Conservation (phyloP, 2,113 vertebrate species). For the Bufo gargarizans region DNA sequence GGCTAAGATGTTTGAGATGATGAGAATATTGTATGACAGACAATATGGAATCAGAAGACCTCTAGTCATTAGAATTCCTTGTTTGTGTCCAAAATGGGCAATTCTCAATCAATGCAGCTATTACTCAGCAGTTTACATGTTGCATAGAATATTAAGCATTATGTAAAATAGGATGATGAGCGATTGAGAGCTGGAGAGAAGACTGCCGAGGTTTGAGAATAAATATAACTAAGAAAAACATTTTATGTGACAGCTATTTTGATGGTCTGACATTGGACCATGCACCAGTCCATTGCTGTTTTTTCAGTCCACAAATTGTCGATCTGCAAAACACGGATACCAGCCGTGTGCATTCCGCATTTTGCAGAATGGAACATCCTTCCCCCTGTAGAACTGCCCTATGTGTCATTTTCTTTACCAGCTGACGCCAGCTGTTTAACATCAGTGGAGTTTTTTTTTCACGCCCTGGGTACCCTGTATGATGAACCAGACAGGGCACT, state of each 20-base stretch:
- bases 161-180: constrained; percentile 2
- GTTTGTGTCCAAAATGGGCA: neutral
- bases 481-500: too few species aligned
- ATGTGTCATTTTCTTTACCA: too few species aligned
- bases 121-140: constrained; percentile 8
- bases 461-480: too few species aligned
- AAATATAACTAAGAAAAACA: neutral
- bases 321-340: too few species aligned
- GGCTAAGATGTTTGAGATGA: neutral
- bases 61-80: neutral
- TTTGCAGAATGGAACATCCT: too few species aligned
- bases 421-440: too few species aligned
- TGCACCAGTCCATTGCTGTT: too few species aligned
- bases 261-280: neutral
- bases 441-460: too few species aligned
- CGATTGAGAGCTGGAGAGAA: neutral
- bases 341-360: too few species aligned
- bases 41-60: neutral
- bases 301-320: too few species aligned
- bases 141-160: neutral
- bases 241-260: neutral
- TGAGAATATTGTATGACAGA: neutral
- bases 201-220: neutral
- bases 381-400: too few species aligned
- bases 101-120: constrained; percentile 11